phyloP scores from a whole-genome alignment of 2,113 vertebrate species.

The Pygoscelis antarcticus region DNA sequence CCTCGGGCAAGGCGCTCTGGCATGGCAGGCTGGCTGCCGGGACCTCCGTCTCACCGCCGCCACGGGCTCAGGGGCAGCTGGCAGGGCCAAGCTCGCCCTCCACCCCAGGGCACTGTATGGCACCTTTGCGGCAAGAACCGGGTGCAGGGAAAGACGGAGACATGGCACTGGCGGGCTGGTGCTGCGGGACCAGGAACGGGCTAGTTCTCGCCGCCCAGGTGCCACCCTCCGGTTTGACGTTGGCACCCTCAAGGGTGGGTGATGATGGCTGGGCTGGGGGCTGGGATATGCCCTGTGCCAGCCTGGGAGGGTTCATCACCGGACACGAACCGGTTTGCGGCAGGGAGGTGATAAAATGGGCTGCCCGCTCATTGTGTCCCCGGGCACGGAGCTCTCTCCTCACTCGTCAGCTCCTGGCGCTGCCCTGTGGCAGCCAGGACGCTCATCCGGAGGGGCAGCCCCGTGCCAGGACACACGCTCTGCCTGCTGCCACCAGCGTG shows the following conservation, averaged over 20 bases:
- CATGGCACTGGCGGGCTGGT: neutral
- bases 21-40: neutral
- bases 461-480: neutral
- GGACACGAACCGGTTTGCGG: neutral
- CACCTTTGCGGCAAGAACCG: neutral
- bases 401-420: conserved; percentile 22
- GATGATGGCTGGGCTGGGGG: neutral
- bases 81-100: neutral
- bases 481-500: neutral
- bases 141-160: neutral
- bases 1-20: accelerated
- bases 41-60: accelerated
- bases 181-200: accelerated
- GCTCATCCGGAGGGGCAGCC: conserved; percentile 17
- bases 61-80: neutral
- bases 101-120: accelerated
- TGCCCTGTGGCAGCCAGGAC: neutral
- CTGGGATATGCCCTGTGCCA: neutral
- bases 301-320: neutral
- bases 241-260: neutral
- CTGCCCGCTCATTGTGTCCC: neutral
- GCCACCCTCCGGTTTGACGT: conserved; percentile 37
- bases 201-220: neutral
- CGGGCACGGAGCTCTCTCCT: neutral
- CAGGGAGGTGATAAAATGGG: conserved; percentile 5